Base-by-base conservation (phyloP, 2,797 vertebrate genomes). In the Lycodopsis pacificus region DNA sequence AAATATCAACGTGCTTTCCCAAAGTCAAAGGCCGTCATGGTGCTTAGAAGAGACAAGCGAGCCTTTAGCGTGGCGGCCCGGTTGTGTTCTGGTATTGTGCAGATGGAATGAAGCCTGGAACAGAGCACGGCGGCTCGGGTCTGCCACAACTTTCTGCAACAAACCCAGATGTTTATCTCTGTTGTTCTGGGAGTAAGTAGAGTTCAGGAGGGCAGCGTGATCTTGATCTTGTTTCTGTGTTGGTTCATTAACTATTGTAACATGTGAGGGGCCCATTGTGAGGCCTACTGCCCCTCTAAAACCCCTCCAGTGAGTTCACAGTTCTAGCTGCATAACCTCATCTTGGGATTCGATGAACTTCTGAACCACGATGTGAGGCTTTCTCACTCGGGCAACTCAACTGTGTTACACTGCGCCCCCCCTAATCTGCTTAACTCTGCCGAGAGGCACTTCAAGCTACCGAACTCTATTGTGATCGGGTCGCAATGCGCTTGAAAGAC, bases 161-260 rank as follows among this genome's bases (percentile, higher is more conserved):
- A 81, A 92, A 77, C 75, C 75, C 70, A 92, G 92, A 92, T 91
- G 91, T 76, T 85, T 80, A 91, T 91, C 88, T 88, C 19, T 15
- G 79, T 49, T 63, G 53, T 76, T 72, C 75, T 71, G 40, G 36
- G 54, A 73, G 13, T 71, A 25, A 65, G 65, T 57, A 20, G 65
- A 74, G 82, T 82, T 89, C 79, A 83, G 54, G 63, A 69, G 81
- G 74, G 42, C 66, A 59, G 20, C 0, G 6, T 44, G 80, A 89
- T 89, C 73, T 65, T 27, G 68, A 89, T 87, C 66, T 70, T 10
- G 7, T 71, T 86, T 84, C 70, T 75, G 56, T 66, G 82, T 77
- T 66, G 19, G 57, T 77, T 78, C 85, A 59, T 79, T 32, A 67
- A 85, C 71, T 65, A 77, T 72, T 75, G 73, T 81, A 64, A 58